A percentile compares a stretch with the other conserved stretches of the same genome.
These are phyloP conservation scores for Rhamnusium bicolor DNA, from an alignment of 2,888 invertebrate genomes.

Conservation along the genomic window DNA sequence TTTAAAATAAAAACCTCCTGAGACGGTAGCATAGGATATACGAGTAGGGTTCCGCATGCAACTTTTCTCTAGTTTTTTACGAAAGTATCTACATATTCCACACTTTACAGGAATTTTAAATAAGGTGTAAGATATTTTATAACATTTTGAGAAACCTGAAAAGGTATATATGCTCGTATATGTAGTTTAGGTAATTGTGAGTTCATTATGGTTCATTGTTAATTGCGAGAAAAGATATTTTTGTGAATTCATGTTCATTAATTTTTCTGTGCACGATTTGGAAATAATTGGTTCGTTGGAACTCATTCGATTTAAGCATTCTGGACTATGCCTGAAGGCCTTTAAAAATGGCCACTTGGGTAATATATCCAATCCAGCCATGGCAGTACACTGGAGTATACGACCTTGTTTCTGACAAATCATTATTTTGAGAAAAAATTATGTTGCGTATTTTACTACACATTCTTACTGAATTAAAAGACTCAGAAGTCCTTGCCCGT, in stretches of 20 bases:
- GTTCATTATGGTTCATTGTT: no score
- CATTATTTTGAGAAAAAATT: no score
- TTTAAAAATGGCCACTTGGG: not conserved
- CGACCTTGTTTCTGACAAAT: no score
- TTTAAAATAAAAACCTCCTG: no score
- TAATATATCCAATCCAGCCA: no score
- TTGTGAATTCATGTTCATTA: not conserved
- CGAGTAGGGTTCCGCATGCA: not conserved
- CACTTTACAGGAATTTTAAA: not conserved
- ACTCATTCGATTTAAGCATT: not conserved
- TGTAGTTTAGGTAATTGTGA: not conserved
- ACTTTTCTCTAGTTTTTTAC: not conserved
- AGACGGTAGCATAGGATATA: no score
- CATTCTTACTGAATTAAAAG: no score
- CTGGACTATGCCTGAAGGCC: not conserved
- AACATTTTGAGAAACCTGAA: not conserved
- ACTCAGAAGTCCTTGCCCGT: no score
- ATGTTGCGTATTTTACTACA: no score
- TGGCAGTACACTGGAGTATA: no score
- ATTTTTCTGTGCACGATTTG: not conserved
- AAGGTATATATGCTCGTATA: no score
- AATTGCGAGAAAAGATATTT: not conserved
- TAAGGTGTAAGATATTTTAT: not conserved
- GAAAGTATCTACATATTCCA: not conserved
- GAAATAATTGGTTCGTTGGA: not conserved